These are phyloP conservation scores for Leistus spinibarbis DNA, from an alignment of 2,888 invertebrate genomes.

Conservation along the genomic window DNA sequence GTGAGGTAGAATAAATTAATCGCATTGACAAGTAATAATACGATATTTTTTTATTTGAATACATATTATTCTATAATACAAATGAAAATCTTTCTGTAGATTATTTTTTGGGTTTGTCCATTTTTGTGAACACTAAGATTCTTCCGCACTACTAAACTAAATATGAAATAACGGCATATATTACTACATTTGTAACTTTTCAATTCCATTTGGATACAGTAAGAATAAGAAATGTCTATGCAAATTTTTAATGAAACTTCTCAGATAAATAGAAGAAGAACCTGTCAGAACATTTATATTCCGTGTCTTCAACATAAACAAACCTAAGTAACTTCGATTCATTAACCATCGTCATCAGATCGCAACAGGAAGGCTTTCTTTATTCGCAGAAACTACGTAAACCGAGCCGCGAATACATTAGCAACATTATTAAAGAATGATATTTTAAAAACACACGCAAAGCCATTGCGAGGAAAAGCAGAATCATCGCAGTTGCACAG, in stretches of 20 bases:
- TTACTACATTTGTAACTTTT: too few relatives aligned
- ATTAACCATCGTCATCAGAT: neutral
- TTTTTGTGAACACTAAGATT: too few relatives aligned
- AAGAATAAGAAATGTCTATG: neutral
- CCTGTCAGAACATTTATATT: neutral
- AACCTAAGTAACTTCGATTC: neutral
- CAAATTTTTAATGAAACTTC: neutral
- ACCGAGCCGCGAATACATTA: neutral
- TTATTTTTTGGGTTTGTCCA: too few relatives aligned
- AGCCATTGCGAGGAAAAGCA: neutral
- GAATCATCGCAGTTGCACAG: neutral
- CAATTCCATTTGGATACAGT: neutral
- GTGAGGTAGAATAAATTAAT: too few relatives aligned
- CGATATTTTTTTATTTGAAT: too few relatives aligned
- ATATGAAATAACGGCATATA: too few relatives aligned
- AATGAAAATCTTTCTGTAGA: too few relatives aligned
- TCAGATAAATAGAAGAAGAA: neutral
- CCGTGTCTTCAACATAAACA: neutral
- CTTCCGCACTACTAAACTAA: too few relatives aligned
- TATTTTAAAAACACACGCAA: neutral
- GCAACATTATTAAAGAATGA: neutral
- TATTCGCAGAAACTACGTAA: neutral
- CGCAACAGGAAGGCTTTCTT: neutral
- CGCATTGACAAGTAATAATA: too few relatives aligned
- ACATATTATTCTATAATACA: too few relatives aligned